Evolutionary conservation across 2,797 vertebrate species (phyloP), one percentile per base, ranked within the genome.

Genomic region (Numenius phaeopus): DNA sequence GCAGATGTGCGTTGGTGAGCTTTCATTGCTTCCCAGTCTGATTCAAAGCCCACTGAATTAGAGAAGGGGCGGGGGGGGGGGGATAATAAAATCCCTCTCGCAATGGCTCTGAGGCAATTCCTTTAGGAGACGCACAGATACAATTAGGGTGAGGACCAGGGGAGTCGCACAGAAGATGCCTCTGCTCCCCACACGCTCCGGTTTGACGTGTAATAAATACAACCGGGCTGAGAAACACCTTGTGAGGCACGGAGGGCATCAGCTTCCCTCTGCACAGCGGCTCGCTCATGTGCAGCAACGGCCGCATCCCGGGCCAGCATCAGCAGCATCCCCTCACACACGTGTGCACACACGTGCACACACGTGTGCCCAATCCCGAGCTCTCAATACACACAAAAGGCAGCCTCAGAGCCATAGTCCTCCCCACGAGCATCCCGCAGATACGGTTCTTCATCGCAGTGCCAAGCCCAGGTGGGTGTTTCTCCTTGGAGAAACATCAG

Each of bases 1-100:
- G 64, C 0, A 0, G 14, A 2, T 0, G 0, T 24, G 16, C 4
- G 22, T n/a, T 46, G 0, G 0, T 42, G 61, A 85, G 14, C 32
- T 71, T 29, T 22, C 55, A 10, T 42, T 37, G 26, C 15, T 52
- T 52, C 50, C 58, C n/a, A 27, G 24, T 17, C 4, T 1, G 9
- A 69, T 40, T 17, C 65, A 93, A 70, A 87, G 18, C 29, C 46
- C 26, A 4, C 26, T 20, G 58, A 61, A 69, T 50, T 47, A 21
- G 23, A 82, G 10, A 57, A 57, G 14, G 10, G 21, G n/a, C n/a
- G n/a, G 14, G 14, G 9, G 39, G 11, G 10, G 0, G 11, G 54
- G 62, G 15, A 23, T 46, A n/a, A 20, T 8, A 1, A 55, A 87
- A 72, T 21, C 26, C 10, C 10, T 57, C 40, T 59, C 2, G 0